Evolutionary conservation across 2,113 vertebrate genomes (phyloP).

Genomic region (Peromyscus leucopus): DNA sequence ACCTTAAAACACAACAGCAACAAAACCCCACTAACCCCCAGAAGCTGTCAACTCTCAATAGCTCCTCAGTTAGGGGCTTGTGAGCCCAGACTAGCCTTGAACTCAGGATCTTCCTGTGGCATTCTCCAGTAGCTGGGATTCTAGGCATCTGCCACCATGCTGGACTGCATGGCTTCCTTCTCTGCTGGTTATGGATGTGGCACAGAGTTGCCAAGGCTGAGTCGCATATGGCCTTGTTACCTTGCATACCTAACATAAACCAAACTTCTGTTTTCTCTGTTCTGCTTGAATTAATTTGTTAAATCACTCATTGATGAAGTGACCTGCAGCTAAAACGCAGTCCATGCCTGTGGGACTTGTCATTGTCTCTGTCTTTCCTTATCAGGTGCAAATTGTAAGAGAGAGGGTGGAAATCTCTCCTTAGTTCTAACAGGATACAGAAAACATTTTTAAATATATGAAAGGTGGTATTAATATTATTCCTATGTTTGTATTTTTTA

Average conservation of each 20-base stretch:
- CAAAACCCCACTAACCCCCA: not conserved
- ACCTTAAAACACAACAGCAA: not conserved
- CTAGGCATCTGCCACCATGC: too few relatives aligned
- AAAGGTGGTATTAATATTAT: not conserved
- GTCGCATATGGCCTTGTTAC: not conserved
- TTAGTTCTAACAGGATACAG: slow-evolving; percentile 34
- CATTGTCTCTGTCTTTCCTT: not conserved
- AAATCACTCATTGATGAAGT: slow-evolving; percentile 33
- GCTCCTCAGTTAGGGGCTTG: not conserved
- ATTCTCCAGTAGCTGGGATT: not conserved
- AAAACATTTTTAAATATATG: not conserved
- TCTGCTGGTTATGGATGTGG: not conserved
- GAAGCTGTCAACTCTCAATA: not conserved
- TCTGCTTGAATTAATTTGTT: slow-evolving; percentile 42
- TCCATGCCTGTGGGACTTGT: not conserved
- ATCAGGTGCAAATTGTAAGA: not conserved
- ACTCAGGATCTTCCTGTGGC: not conserved
- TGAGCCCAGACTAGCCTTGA: not conserved
- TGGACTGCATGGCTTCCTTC: not conserved
- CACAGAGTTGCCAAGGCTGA: not conserved
- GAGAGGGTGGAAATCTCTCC: not conserved
- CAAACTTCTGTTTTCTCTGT: not conserved
- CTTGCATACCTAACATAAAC: slow-evolving; percentile 28
- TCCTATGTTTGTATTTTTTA: not conserved
- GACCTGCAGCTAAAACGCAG: slow-evolving; percentile 5